Evolutionary conservation across 1,140 invertebrate genomes (phyloP), one percentile per base, ranked within the genome.

Genomic region (Centruroides vittatus): DNA sequence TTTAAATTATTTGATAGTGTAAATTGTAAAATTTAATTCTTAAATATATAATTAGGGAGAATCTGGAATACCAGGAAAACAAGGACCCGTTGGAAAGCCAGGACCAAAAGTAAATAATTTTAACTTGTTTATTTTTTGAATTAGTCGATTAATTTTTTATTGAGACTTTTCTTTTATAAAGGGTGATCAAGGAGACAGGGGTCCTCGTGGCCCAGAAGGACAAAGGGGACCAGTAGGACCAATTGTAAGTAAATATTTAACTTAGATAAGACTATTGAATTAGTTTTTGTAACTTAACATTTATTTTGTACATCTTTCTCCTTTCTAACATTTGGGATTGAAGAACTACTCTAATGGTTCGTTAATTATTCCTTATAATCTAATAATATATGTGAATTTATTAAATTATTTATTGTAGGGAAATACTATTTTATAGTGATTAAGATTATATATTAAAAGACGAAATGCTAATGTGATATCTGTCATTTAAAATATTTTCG

Each of bases 101-200:
- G 62, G 62, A 51, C 41, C 47, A 3, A 63, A 63, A 53, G 62
- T 63, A 55, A 23, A 34, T 34, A 47, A 47, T 9, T 11, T 59
- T 50, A 13, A n/a, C n/a, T 41, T 41, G 41, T 41, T 41, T 41
- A 41, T 4, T n/a, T n/a, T 13, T 51, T 51, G 5, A 51, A 8
- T n/a, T n/a, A n/a, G n/a, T n/a, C 23, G 2, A 23, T 23, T 23
- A 0, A 23, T 3, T 3, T 51, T 13, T 51, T 13, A 10, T 51
- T n/a, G 12, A 51, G 3, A 7, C 11, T n/a, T n/a, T 13, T 51
- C 11, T 51, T 5, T 5, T 34, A 34, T 59, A n/a, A 35, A 63
- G 61, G 61, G 61, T 0, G 61, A 63, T 53, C 58, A 59, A 53
- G 61, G 61, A 7, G 61, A 63, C 4, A 60, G 55, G 36, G 61